Conservation (phyloP, 2,888 invertebrate genomes). For the Orthosia incerta region DNA sequence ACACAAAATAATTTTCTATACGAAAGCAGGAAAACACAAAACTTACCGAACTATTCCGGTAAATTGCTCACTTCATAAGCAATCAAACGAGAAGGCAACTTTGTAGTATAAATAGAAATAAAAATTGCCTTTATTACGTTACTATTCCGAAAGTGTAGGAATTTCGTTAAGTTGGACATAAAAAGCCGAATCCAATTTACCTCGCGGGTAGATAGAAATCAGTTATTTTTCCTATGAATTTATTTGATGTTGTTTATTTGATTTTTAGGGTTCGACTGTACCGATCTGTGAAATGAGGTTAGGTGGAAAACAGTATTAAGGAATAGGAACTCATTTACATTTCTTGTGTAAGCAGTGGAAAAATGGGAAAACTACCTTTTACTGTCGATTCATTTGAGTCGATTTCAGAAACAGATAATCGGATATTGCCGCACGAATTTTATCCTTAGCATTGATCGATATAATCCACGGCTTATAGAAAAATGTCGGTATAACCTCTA, state of each 20-base stretch:
- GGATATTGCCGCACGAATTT: neutral
- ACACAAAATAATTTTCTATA: neutral
- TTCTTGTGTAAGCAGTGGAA: neutral
- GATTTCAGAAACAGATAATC: neutral
- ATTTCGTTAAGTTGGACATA: conserved; percentile 68
- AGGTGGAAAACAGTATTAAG: conserved; percentile 27
- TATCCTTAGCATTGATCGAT: neutral
- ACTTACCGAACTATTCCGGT: conserved; percentile 10
- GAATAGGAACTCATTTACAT: conserved; percentile 35
- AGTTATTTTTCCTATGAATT: conserved; percentile 73
- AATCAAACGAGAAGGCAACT: conserved; percentile 20
- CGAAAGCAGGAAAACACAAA: neutral
- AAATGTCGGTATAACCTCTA: too few species aligned
- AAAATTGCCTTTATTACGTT: conserved; percentile 60
- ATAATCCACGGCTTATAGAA: neutral
- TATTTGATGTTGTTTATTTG: conserved; percentile 73
- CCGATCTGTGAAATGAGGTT: conserved; percentile 25
- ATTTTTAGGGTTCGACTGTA: conserved; percentile 64
- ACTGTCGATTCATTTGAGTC: conserved; percentile 9
- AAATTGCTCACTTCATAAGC: conserved; percentile 28
- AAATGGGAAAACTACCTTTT: neutral
- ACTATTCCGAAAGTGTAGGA: conserved; percentile 59
- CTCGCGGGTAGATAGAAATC: conserved; percentile 70
- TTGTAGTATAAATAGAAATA: conserved; percentile 43
- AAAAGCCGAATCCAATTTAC: conserved; percentile 73